phyloP scores from a whole-genome alignment of 2,888 invertebrate genomes.

The Nineta flava region DNA sequence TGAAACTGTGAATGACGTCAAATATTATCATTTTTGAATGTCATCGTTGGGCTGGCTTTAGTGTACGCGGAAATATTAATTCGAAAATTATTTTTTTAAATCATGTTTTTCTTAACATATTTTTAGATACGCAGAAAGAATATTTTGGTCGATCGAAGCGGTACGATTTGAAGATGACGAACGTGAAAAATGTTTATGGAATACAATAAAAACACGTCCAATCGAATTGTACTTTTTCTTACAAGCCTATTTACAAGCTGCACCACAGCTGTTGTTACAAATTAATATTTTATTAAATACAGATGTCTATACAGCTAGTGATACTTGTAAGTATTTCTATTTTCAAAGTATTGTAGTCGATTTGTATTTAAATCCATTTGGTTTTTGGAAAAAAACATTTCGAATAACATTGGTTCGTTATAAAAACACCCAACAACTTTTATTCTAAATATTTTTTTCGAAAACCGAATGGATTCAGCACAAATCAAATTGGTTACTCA shows the following conservation, averaged over 20 bases:
- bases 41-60: no score
- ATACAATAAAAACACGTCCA: conserved; percentile 46
- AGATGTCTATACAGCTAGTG: conserved; percentile 17
- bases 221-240: conserved; percentile 61
- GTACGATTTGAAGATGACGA: conserved; percentile 40
- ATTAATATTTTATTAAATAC: conserved; percentile 45
- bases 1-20: no score
- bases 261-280: conserved; percentile 53
- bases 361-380: conserved; percentile 4
- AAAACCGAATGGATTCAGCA: no score
- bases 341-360: background rate
- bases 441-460: no score
- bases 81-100: no score
- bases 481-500: no score
- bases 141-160: conserved; percentile 64
- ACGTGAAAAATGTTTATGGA: conserved; percentile 39
- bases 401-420: no score
- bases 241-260: conserved; percentile 62
- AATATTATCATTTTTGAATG: no score
- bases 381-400: no score
- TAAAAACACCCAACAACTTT: no score
- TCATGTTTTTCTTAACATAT: no score
- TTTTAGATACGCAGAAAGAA: conserved; percentile 48
- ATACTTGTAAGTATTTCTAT: conserved; percentile 3
- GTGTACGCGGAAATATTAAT: no score